A percentile compares a stretch with the other conserved stretches of the same genome.
Evolutionary conservation across 2,113 vertebrate genomes (phyloP).

Genomic region (Ptyas mucosa): DNA sequence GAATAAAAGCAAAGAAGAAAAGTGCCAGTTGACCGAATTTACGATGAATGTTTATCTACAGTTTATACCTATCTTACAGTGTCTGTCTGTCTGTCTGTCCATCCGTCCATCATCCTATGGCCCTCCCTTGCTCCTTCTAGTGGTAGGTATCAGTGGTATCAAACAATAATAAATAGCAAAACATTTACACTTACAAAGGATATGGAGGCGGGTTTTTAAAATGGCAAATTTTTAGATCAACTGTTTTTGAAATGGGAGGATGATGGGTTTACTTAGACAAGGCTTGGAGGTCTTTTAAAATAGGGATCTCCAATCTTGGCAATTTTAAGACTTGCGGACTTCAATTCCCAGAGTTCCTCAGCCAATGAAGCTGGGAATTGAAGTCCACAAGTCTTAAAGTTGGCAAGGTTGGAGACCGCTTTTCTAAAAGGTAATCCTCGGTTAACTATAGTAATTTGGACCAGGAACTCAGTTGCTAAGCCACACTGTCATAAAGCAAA

Average conservation of each 20-base stretch:
- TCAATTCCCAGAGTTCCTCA: no score
- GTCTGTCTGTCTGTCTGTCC: background rate
- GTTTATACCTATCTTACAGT: background rate
- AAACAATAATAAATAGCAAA: background rate
- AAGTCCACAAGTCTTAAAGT: no score
- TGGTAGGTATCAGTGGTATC: background rate
- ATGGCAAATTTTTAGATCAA: background rate
- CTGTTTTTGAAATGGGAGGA: background rate
- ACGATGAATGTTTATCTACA: background rate
- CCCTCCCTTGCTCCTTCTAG: background rate
- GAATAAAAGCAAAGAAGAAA: constrained; percentile 30
- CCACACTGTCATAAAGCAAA: background rate
- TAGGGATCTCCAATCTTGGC: no score
- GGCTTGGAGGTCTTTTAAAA: background rate
- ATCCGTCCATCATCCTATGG: background rate
- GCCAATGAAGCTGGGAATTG: no score
- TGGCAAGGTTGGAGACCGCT: no score
- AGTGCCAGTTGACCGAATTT: background rate
- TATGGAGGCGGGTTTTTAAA: background rate
- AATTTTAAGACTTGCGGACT: no score
- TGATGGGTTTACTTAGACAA: background rate
- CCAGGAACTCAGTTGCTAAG: background rate
- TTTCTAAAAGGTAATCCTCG: background rate
- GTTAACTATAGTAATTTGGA: background rate
- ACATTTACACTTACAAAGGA: background rate